Conservation (phyloP, 92 coral and sea anemone species). For the Umimayanthus chanpuru region DNA sequence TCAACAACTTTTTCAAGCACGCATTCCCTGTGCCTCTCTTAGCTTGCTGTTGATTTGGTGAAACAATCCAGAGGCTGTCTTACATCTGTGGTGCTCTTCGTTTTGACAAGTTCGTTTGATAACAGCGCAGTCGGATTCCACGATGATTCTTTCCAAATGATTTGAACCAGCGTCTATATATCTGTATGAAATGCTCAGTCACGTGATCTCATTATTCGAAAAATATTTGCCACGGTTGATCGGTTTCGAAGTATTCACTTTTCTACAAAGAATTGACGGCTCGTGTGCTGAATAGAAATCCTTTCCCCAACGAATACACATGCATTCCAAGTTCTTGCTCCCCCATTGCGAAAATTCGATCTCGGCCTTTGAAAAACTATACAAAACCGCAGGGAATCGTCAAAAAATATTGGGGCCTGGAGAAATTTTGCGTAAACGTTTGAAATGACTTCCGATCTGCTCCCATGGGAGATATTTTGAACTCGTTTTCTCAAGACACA, state of each 20-base stretch:
- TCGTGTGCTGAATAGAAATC: neutral
- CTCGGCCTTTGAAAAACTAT: neutral
- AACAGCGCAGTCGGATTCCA: neutral
- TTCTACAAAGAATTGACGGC: neutral
- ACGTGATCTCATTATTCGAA: slow-evolving; percentile 36
- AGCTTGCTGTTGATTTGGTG: neutral
- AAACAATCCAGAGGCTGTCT: neutral
- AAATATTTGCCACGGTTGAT: slow-evolving; percentile 39
- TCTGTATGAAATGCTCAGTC: slow-evolving; percentile 29
- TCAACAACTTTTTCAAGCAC: slow-evolving; percentile 15
- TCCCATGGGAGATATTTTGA: slow-evolving; percentile 4
- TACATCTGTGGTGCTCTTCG: neutral
- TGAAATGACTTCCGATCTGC: slow-evolving; percentile 9
- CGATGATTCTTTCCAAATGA: slow-evolving; percentile 1
- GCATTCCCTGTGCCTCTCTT: neutral
- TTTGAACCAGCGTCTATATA: slow-evolving; percentile 37
- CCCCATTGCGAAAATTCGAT: slow-evolving; percentile 8
- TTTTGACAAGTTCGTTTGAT: neutral
- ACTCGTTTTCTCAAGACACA: neutral
- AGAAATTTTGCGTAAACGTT: neutral
- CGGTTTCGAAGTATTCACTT: slow-evolving; percentile 34
- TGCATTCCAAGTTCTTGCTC: slow-evolving; percentile 1
- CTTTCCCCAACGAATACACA: slow-evolving; percentile 5
- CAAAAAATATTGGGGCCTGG: neutral
- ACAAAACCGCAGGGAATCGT: neutral